These are phyloP conservation scores for Stenchaetothrips biformis DNA, from an alignment of 2,888 invertebrate genomes.

Conservation along the genomic window DNA sequence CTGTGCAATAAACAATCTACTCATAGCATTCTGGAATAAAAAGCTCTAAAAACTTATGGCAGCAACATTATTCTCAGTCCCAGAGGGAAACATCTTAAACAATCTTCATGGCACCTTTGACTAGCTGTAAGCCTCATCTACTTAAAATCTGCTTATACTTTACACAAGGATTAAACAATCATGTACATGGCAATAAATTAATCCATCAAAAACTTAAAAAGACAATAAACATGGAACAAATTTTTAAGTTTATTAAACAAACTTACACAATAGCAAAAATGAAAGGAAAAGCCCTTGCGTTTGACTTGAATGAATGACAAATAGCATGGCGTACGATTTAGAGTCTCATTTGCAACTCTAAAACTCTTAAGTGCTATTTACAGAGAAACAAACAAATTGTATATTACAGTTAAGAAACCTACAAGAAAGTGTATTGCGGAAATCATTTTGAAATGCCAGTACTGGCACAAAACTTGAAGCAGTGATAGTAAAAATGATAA, in stretches of 20 bases:
- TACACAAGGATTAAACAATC: background rate
- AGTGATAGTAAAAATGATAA: background rate
- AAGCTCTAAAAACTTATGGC: background rate
- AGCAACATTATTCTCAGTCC: background rate
- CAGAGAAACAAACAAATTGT: background rate
- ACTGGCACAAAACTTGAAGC: background rate
- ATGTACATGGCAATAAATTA: background rate
- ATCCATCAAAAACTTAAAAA: background rate
- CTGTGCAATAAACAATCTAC: background rate
- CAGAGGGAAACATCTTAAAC: background rate
- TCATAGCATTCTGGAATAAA: background rate
- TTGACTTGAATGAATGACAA: background rate
- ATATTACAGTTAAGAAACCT: background rate
- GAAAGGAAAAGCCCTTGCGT: background rate
- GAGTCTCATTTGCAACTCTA: background rate
- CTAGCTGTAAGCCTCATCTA: background rate
- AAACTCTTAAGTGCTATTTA: no score
- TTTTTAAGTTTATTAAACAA: background rate
- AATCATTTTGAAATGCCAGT: background rate
- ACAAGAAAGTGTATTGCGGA: background rate
- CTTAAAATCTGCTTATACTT: background rate
- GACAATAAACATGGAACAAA: background rate
- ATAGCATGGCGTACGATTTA: slow-evolving; percentile 6
- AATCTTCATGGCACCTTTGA: slow-evolving; percentile 4
- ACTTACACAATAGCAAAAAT: background rate